Evolutionary conservation across 2,888 invertebrate species (phyloP).

Genomic region (Molanna angustata): DNA sequence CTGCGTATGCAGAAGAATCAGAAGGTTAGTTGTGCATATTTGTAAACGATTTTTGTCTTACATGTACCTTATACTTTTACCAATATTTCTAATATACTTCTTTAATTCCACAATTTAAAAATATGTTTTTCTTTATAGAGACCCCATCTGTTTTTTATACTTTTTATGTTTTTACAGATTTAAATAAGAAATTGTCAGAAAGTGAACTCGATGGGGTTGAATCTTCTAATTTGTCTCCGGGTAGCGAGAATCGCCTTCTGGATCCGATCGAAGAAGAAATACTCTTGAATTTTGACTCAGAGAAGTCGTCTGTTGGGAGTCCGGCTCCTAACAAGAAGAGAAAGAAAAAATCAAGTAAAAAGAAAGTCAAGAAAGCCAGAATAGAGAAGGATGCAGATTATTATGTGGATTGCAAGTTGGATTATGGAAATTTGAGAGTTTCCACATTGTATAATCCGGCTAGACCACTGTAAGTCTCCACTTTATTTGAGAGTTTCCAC

Average conservation of each 20-base stretch:
- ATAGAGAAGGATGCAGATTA: constrained; percentile 46
- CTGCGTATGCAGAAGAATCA: too few species aligned
- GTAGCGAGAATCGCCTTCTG: constrained; percentile 3
- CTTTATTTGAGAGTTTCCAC: constrained; percentile 54
- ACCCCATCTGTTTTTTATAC: too few species aligned
- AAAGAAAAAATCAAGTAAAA: constrained; percentile 1
- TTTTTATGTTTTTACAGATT: constrained; percentile 5
- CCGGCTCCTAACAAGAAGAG: too few species aligned
- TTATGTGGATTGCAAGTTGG: constrained; percentile 58
- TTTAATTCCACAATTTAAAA: too few species aligned
- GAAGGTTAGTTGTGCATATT: too few species aligned
- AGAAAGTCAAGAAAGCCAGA: constrained; percentile 2
- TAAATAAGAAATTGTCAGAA: not conserved
- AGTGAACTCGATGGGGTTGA: not conserved
- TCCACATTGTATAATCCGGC: constrained; percentile 63
- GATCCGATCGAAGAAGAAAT: constrained; percentile 6
- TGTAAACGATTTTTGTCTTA: too few species aligned
- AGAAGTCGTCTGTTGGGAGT: too few species aligned
- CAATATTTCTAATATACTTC: too few species aligned
- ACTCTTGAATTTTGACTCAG: too few species aligned
- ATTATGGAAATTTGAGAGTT: constrained; percentile 57
- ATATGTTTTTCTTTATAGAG: too few species aligned
- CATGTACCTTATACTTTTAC: too few species aligned
- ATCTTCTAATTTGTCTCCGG: not conserved
- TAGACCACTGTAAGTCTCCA: constrained; percentile 54